Evolutionary conservation across 2,113 vertebrate genomes (phyloP), one percentile per base, ranked within the genome.

Genomic region (Mustela lutreola): DNA sequence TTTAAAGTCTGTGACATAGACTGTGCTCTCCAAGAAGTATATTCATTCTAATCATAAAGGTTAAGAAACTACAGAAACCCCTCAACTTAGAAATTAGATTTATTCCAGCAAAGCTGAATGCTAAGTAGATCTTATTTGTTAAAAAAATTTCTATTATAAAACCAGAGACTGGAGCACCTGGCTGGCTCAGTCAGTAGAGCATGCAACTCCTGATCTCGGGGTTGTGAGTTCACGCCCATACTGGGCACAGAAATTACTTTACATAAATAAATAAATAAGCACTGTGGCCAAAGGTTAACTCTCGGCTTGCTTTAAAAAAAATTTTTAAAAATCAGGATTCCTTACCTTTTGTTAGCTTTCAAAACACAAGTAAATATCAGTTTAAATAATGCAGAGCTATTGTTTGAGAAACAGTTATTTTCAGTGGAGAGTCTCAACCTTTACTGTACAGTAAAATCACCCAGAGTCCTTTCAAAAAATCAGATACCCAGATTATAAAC

Each of bases 11-110:
- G 45, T 82, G 65, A 84, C 8, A 82, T 24, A 45, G 75, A 93
- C 24, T 92, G 62, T 67, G 10, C 22, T 48, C 33, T 73, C 45
- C 65, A 60, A 71, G 56, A 92, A 96, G 12, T 73, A 94, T 79
- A 91, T 96, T 86, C 80, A 92, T 76, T 84, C 92, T 84, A 85
- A 96, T 71, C 81, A 65, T 67, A 88, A 67, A 89, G 24, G 53
- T 65, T 63, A 93, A 96, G 67, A 65, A 94, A 89, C 48, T 87
- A 91, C 5, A 96, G 76, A 93, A 33, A 85, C 24, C 1, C 50
- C 89, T 93, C 86, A 75, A 62, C 42, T 94, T 82, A 94, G 6
- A 86, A 36, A 91, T 36, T 28, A 91, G 65, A 85, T 81, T 93
- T 96, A 95, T 36, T 76, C 73, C 67, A 93, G 53, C 63, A 83